phyloP scores from a whole-genome alignment of 1,140 invertebrate genomes.

The Gonatopus flavifemur region DNA sequence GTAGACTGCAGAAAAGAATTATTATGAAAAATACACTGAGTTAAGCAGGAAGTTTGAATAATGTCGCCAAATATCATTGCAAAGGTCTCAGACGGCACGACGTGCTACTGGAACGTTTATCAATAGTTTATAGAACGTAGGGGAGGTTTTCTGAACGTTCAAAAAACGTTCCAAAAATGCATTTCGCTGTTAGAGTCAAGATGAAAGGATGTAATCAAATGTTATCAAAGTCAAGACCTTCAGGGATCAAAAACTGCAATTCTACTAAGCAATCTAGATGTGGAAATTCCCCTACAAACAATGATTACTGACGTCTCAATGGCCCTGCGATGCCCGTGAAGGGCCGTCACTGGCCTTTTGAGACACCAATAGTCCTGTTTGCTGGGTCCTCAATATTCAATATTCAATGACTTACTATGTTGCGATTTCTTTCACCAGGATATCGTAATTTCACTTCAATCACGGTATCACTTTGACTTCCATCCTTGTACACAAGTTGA shows the following conservation, averaged over 20 bases:
- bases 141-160: background rate
- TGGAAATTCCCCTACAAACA: too few relatives aligned
- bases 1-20: conserved; percentile 63
- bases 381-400: background rate
- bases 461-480: conserved; percentile 83
- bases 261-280: too few relatives aligned
- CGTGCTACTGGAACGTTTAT: too few relatives aligned
- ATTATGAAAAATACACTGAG: conserved; percentile 10
- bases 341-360: too few relatives aligned
- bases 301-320: too few relatives aligned
- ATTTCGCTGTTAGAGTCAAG: too few relatives aligned
- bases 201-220: too few relatives aligned
- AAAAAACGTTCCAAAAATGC: too few relatives aligned
- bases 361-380: too few relatives aligned
- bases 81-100: background rate
- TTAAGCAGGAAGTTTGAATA: background rate
- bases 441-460: conserved; percentile 86
- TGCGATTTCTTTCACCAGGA: conserved; percentile 79
- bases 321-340: too few relatives aligned
- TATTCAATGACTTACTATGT: conserved; percentile 64
- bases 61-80: background rate
- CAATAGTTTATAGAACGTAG: background rate
- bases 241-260: too few relatives aligned
- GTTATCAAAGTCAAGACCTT: too few relatives aligned
- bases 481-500: conserved; percentile 84